Percentiles rank a stretch among this genome's conserved stretches.
These are phyloP conservation scores for Fistularia commersonii DNA, from an alignment of 2,797 vertebrate genomes.

Conservation along the genomic window DNA sequence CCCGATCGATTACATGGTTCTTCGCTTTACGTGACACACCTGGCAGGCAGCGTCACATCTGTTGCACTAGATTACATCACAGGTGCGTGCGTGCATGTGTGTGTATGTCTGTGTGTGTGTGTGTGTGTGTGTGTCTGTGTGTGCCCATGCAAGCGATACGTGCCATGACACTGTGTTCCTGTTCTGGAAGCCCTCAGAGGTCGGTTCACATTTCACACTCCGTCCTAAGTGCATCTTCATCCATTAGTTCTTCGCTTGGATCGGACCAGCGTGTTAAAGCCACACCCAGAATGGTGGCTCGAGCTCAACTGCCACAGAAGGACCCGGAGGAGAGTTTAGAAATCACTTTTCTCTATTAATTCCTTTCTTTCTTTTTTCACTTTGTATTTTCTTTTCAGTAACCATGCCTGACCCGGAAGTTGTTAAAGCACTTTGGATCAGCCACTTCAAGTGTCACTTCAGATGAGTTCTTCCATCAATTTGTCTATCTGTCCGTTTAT, in stretches of 20 bases:
- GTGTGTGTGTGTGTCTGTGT: background rate
- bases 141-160: too few relatives aligned
- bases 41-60: slow-evolving; percentile 62
- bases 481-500: too few relatives aligned
- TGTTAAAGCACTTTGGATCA: too few relatives aligned
- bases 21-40: slow-evolving; percentile 44
- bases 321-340: too few relatives aligned
- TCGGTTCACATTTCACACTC: slow-evolving; percentile 6
- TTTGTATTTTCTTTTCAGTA: too few relatives aligned
- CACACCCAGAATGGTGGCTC: too few relatives aligned
- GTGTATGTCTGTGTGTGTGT: background rate
- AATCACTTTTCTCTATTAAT: too few relatives aligned
- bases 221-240: background rate
- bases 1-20: slow-evolving; percentile 22
- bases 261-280: background rate
- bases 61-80: slow-evolving; percentile 76
- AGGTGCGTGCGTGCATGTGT: slow-evolving; percentile 8
- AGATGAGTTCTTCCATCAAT: too few relatives aligned
- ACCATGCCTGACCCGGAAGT: too few relatives aligned
- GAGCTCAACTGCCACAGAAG: too few relatives aligned
- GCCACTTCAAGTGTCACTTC: too few relatives aligned
- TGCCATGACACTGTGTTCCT: background rate
- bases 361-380: too few relatives aligned
- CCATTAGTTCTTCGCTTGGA: background rate
- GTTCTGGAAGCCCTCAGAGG: background rate